Evolutionary conservation across 2,113 vertebrate genomes (phyloP).

Genomic region (Hydrolagus affinis): DNA sequence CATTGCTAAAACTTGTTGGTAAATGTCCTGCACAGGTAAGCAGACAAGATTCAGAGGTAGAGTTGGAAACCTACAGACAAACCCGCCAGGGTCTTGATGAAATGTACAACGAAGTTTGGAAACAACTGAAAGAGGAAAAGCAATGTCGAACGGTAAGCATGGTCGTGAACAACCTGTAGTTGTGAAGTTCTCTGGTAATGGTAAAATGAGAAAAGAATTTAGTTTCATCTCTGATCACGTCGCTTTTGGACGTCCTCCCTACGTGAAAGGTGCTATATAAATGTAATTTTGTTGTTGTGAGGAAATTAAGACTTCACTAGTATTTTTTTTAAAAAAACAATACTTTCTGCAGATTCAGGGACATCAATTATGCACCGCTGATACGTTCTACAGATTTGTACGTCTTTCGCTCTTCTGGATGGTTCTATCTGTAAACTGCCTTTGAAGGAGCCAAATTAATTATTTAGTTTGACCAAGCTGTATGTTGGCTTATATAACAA

Average conservation of each 20-base stretch:
- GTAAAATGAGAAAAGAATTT: background rate
- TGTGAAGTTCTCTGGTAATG: background rate
- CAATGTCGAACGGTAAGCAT: constrained; percentile 68
- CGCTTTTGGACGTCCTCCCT: too few relatives aligned
- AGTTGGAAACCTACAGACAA: constrained; percentile 93
- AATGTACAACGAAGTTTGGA: constrained; percentile 95
- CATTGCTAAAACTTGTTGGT: background rate
- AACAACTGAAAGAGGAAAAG: constrained; percentile 87
- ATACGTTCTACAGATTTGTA: too few relatives aligned
- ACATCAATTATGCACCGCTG: background rate
- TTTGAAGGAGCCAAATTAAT: background rate
- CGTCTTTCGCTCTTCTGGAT: too few relatives aligned
- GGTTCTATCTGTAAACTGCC: background rate
- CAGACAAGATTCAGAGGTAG: constrained; percentile 84
- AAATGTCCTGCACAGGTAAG: constrained; percentile 62
- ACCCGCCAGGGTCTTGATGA: constrained; percentile 89
- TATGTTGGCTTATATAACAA: background rate
- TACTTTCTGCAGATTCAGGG: background rate
- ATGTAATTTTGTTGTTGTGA: too few relatives aligned
- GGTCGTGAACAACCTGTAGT: background rate
- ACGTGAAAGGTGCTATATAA: too few relatives aligned
- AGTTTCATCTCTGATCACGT: constrained; percentile 11
- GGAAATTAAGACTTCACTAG: background rate
- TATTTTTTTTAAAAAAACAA: background rate
- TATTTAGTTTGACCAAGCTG: background rate